Conservation (phyloP, 2,888 invertebrate species). For the Idaea aversata region DNA sequence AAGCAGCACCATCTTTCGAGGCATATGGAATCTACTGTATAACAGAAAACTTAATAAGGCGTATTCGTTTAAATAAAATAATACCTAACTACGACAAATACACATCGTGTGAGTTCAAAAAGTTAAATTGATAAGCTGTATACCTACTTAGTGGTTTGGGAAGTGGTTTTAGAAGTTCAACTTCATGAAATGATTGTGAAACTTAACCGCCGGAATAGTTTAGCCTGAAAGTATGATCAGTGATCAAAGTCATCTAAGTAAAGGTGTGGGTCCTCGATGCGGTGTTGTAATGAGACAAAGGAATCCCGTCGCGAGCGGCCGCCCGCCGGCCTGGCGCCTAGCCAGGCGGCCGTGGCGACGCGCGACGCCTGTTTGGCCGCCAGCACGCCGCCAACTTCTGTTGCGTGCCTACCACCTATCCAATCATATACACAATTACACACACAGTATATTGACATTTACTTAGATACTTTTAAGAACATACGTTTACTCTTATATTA, state of each 20-base stretch:
- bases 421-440: conserved; percentile 16
- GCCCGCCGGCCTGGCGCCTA: conserved; percentile 79
- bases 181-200: neutral
- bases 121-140: too few relatives aligned
- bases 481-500: too few relatives aligned
- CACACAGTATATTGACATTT: conserved; percentile 15
- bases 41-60: too few relatives aligned
- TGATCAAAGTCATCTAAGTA: neutral
- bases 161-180: too few relatives aligned
- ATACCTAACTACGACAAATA: too few relatives aligned
- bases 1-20: too few relatives aligned
- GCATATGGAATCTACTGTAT: too few relatives aligned
- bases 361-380: conserved; percentile 72
- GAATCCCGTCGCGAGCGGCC: conserved; percentile 76
- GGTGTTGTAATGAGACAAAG: conserved; percentile 75
- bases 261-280: conserved; percentile 15
- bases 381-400: conserved; percentile 58
- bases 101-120: too few relatives aligned
- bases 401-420: conserved; percentile 28
- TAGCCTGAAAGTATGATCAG: neutral
- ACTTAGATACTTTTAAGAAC: neutral
- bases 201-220: neutral
- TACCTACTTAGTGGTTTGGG: too few relatives aligned
- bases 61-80: too few relatives aligned
- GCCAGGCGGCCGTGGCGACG: conserved; percentile 79